These are phyloP conservation scores for Melanophora roralis DNA, from an alignment of 2,888 invertebrate genomes.

Conservation along the genomic window DNA sequence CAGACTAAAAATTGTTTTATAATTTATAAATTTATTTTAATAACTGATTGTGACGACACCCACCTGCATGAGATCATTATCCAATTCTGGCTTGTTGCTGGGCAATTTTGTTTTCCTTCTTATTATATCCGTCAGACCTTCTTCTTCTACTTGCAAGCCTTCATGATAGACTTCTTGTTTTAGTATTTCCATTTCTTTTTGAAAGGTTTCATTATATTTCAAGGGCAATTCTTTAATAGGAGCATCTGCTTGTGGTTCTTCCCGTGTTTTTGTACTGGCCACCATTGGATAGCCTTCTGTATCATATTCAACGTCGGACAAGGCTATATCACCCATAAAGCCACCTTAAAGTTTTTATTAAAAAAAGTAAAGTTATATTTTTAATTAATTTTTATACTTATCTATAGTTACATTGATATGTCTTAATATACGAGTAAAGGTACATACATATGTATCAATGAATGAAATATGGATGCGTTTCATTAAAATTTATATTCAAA, in stretches of 20 bases:
- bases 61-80: slow-evolving; percentile 53
- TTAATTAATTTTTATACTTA: not conserved
- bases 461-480: too few relatives aligned
- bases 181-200: slow-evolving; percentile 88
- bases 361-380: not conserved
- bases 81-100: slow-evolving; percentile 77
- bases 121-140: slow-evolving; percentile 86
- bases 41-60: not conserved
- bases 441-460: not conserved
- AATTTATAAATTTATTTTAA: too few relatives aligned
- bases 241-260: slow-evolving; percentile 64
- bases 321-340: slow-evolving; percentile 90
- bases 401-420: not conserved
- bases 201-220: slow-evolving; percentile 81
- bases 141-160: slow-evolving; percentile 90
- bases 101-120: slow-evolving; percentile 85
- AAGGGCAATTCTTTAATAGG: slow-evolving; percentile 55
- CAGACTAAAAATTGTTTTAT: slow-evolving; percentile 65
- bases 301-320: slow-evolving; percentile 79
- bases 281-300: slow-evolving; percentile 74
- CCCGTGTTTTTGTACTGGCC: slow-evolving; percentile 61
- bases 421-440: too few relatives aligned
- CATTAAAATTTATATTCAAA: not conserved
- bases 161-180: slow-evolving; percentile 89
- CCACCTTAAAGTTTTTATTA: slow-evolving; percentile 81